Conservation (phyloP, 2,113 vertebrate species). For the Pterocles orientalis region DNA sequence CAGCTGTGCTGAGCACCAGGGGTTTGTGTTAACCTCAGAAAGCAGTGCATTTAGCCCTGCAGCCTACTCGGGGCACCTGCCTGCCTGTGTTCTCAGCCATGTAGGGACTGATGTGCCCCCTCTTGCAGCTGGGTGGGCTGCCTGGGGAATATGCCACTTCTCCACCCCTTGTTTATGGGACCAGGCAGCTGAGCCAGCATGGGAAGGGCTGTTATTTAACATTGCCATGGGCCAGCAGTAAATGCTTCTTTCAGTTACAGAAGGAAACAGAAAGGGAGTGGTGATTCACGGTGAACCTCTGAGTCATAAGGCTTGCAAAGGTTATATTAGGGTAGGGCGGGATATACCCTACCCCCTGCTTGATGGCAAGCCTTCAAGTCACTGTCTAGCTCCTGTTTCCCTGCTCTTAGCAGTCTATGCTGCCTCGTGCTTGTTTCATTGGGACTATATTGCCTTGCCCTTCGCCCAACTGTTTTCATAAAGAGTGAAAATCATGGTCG, state of each 20-base stretch:
- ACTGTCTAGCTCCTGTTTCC: not conserved
- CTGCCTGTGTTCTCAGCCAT: accelerated
- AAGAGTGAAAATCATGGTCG: not conserved
- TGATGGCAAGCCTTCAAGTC: not conserved
- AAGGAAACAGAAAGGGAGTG: conserved; percentile 24
- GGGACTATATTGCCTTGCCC: not conserved
- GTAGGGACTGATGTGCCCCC: accelerated
- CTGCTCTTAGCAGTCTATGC: not conserved
- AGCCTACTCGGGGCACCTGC: not conserved
- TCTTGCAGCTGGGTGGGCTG: not conserved
- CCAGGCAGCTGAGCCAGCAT: not conserved
- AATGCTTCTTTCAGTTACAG: not conserved
- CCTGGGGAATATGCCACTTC: accelerated
- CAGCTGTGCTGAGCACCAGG: not conserved
- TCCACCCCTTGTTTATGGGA: not conserved
- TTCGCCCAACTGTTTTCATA: not conserved
- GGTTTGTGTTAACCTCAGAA: not conserved
- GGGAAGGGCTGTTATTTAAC: not conserved
- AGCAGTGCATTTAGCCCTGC: not conserved
- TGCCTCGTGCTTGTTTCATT: not conserved
- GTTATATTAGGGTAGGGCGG: not conserved
- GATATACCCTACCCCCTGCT: not conserved
- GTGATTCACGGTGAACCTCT: not conserved
- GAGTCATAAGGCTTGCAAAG: conserved; percentile 4
- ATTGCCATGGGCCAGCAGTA: not conserved